Percentiles rank a stretch among this genome's conserved stretches.
Evolutionary conservation across 2,888 invertebrate genomes (phyloP).

Genomic region (Acanthopleura granulata): DNA sequence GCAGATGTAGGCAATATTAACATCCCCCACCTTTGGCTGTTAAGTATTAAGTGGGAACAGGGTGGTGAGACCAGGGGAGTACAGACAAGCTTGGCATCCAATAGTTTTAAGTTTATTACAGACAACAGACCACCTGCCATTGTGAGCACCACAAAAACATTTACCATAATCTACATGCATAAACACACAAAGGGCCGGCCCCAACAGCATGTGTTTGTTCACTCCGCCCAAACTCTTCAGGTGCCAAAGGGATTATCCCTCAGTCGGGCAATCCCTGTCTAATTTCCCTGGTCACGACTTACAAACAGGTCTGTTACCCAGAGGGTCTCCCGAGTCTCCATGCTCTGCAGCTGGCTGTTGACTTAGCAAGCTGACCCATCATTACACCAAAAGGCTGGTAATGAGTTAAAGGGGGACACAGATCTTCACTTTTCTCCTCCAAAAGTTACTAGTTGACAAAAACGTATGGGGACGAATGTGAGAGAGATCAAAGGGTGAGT

Average conservation of each 20-base stretch:
- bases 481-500: too few relatives aligned
- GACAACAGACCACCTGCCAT: neutral
- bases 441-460: too few relatives aligned
- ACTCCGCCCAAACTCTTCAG: slow-evolving; percentile 4
- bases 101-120: too few relatives aligned
- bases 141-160: neutral
- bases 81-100: too few relatives aligned
- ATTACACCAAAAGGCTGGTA: neutral
- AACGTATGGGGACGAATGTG: too few relatives aligned
- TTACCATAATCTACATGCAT: neutral
- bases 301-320: slow-evolving; percentile 1
- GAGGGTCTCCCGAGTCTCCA: too few relatives aligned
- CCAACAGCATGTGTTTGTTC: slow-evolving; percentile 13
- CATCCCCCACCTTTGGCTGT: too few relatives aligned
- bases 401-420: neutral
- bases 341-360: neutral
- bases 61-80: too few relatives aligned
- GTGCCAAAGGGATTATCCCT: slow-evolving; percentile 17
- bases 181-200: neutral
- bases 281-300: slow-evolving; percentile 15
- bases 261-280: neutral
- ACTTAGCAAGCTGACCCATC: neutral
- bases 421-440: neutral
- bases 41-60: too few relatives aligned
- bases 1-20: too few relatives aligned